Base-by-base conservation (phyloP, 2,888 invertebrate species). In the Silvanus unidentatus region DNA sequence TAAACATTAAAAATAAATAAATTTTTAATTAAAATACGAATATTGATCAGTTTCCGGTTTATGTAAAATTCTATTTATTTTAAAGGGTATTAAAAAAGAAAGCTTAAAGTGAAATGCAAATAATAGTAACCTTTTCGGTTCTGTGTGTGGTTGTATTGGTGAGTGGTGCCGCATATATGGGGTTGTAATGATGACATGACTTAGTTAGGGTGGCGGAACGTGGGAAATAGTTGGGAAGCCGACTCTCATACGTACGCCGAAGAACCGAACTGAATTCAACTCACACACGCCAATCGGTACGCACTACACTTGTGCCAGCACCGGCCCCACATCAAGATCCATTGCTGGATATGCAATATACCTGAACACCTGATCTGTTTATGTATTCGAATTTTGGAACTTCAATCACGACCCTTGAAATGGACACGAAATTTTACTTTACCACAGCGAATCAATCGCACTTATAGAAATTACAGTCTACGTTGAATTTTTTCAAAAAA, bases 221-320 rank as follows among this genome's bases (percentile, higher is more conserved):
- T 70, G 70, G 70, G 70, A 70, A 70, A 66, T 66, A 58, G 58
- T 59, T 60, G 57, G 60, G 60, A 62, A 64, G 59, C 59, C 60
- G 62, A 61, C 69, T 70, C 69, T 69, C 70, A 70, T 69, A 64
- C 62, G 55, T 50, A 53, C 53, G 52, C 46, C 54, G 52, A 50
- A 56, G 55, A 53, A 58, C 57, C 54, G 48, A 48, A 50, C 57
- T 32, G 32, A 22, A 22, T 22, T 22, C 22, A 32, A 39, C 40
- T 42, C 48, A 50, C 61, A 62, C 62, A 60, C 62, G 62, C 57
- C 62, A 37, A 15, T 37, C 37, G 12, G 37, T 37, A 37, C 15
- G 15, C 5, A 9, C 15, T 37, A 5, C 40, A 45, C 44, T 49
- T 48, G 48, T 46, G 46, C 37, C 44, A 49, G 47, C 47, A 46